Evolutionary conservation across 2,888 invertebrate species (phyloP).

Genomic region (Halictus ligatus): DNA sequence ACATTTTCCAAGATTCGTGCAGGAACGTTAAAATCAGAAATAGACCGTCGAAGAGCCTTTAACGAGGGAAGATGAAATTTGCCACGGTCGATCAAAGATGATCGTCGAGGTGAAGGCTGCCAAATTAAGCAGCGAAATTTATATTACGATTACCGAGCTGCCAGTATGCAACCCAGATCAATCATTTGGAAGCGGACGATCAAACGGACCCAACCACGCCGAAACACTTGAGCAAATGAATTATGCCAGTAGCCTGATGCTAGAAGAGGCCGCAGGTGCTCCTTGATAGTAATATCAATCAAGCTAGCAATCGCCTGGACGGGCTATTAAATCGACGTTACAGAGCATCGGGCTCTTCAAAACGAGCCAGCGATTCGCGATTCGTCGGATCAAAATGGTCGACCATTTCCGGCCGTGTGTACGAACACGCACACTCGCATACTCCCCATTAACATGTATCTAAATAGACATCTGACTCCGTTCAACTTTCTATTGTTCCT

Average conservation of each 20-base stretch:
- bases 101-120: neutral
- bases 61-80: too few relatives aligned
- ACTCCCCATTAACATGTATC: neutral
- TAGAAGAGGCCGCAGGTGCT: constrained; percentile 37
- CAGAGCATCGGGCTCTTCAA: constrained; percentile 7
- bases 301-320: constrained; percentile 14
- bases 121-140: neutral
- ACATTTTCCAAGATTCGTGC: too few relatives aligned
- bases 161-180: neutral
- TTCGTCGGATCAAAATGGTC: neutral
- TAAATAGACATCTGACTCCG: neutral
- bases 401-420: neutral
- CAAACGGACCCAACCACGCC: constrained; percentile 46
- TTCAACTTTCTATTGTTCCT: neutral
- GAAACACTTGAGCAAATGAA: constrained; percentile 21
- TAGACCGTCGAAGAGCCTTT: too few relatives aligned
- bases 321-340: constrained; percentile 31
- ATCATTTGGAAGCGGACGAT: constrained; percentile 10
- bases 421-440: neutral
- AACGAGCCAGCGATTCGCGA: neutral
- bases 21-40: too few relatives aligned
- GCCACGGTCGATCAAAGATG: too few relatives aligned
- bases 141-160: neutral
- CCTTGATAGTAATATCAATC: constrained; percentile 44
- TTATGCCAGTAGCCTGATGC: neutral